Evolutionary conservation across 1,140 invertebrate species (phyloP).

Genomic region (Sipha flava): DNA sequence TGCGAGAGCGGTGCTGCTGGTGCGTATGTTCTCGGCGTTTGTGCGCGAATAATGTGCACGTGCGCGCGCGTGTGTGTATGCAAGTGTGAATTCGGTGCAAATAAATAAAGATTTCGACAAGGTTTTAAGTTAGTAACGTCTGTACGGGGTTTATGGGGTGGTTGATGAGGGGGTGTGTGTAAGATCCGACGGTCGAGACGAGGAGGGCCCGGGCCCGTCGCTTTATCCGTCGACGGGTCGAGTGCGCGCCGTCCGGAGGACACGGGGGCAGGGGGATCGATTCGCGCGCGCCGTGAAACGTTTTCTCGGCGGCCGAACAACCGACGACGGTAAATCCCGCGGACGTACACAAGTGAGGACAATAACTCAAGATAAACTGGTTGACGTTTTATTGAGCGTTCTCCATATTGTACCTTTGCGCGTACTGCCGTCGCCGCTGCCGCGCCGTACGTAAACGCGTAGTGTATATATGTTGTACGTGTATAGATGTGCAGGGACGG

Average conservation of each 20-base stretch:
- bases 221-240: too few species aligned
- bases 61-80: too few species aligned
- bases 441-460: not conserved
- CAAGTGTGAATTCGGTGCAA: not conserved
- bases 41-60: not conserved
- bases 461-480: not conserved
- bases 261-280: not conserved
- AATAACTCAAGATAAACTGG: constrained; percentile 31
- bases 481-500: not conserved
- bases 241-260: not conserved
- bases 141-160: too few species aligned
- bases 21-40: not conserved
- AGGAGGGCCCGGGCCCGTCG: too few species aligned
- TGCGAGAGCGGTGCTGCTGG: not conserved
- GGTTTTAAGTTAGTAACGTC: not conserved
- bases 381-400: constrained; percentile 31
- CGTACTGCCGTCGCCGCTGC: not conserved
- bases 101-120: constrained; percentile 26
- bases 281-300: not conserved
- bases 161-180: too few species aligned
- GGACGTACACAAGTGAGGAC: not conserved
- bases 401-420: too few species aligned
- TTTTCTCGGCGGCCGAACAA: not conserved
- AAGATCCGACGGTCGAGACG: too few species aligned
- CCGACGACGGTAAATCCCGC: not conserved